These are phyloP conservation scores for Athetis lepigone DNA, from an alignment of 2,888 invertebrate species.

Conservation along the genomic window DNA sequence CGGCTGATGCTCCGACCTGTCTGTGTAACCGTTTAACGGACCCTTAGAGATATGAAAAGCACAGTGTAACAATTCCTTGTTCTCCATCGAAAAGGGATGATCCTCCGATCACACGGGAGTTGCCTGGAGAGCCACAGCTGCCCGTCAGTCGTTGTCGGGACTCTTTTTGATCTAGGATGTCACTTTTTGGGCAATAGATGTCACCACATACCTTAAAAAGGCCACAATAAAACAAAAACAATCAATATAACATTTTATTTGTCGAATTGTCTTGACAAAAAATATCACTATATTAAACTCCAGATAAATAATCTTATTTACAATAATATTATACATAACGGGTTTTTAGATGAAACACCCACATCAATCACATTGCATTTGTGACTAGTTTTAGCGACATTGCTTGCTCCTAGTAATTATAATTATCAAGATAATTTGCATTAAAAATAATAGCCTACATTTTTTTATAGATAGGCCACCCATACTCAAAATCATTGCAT, in stretches of 20 bases:
- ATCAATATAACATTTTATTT: slow-evolving; percentile 74
- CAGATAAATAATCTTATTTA: slow-evolving; percentile 71
- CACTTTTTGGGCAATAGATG: too few relatives aligned
- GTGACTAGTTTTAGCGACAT: slow-evolving; percentile 60
- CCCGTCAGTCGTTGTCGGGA: too few relatives aligned
- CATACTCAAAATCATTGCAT: not conserved
- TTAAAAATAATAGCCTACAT: slow-evolving; percentile 44
- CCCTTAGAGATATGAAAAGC: too few relatives aligned
- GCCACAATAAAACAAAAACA: slow-evolving; percentile 58
- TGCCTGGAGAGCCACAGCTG: too few relatives aligned
- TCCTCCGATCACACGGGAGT: too few relatives aligned
- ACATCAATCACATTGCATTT: slow-evolving; percentile 58
- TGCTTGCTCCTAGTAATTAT: slow-evolving; percentile 41
- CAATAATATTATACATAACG: slow-evolving; percentile 63
- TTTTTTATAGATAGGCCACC: slow-evolving; percentile 17
- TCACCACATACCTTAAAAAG: too few relatives aligned
- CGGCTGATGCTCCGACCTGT: too few relatives aligned
- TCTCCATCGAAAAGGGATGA: too few relatives aligned
- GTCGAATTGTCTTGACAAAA: slow-evolving; percentile 72
- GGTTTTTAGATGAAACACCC: slow-evolving; percentile 53
- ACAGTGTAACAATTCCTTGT: too few relatives aligned
- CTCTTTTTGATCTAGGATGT: too few relatives aligned
- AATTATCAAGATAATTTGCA: slow-evolving; percentile 47
- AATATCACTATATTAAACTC: slow-evolving; percentile 71
- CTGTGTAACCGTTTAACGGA: too few relatives aligned